These are phyloP conservation scores for Fragum whitleyi DNA, from an alignment of 2,888 invertebrate genomes.

Conservation along the genomic window DNA sequence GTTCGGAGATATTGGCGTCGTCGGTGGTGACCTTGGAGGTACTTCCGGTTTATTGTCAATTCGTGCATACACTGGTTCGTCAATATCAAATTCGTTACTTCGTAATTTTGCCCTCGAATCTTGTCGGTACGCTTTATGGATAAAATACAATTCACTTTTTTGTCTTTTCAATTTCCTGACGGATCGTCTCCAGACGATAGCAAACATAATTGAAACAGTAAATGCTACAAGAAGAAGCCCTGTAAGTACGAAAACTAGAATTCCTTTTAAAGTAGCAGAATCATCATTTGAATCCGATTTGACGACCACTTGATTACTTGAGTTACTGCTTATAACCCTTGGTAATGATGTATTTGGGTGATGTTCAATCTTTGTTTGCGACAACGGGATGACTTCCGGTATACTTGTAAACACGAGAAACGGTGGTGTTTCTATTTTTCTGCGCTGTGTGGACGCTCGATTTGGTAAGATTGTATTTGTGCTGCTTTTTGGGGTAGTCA, in stretches of 20 bases:
- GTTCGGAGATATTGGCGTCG: background rate
- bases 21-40: slow-evolving; percentile 35
- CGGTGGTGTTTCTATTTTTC: no score
- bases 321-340: background rate
- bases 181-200: slow-evolving; percentile 42
- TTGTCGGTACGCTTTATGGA: slow-evolving; percentile 50
- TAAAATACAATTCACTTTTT: slow-evolving; percentile 50
- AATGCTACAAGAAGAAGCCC: slow-evolving; percentile 18
- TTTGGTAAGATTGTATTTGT: no score
- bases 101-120: slow-evolving; percentile 36
- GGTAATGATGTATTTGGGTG: background rate
- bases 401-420: no score
- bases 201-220: slow-evolving; percentile 25
- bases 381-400: no score
- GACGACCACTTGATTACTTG: background rate
- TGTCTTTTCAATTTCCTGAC: slow-evolving; percentile 33
- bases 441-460: no score
- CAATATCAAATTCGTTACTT: slow-evolving; percentile 27
- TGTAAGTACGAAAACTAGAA: slow-evolving; percentile 40
- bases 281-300: background rate
- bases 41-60: slow-evolving; percentile 25
- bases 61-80: slow-evolving; percentile 48
- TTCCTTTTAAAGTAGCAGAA: background rate
- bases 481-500: no score
- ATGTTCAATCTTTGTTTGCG: no score